Conservation (phyloP, 1,140 invertebrate species). For the Tetraneura akinire region DNA sequence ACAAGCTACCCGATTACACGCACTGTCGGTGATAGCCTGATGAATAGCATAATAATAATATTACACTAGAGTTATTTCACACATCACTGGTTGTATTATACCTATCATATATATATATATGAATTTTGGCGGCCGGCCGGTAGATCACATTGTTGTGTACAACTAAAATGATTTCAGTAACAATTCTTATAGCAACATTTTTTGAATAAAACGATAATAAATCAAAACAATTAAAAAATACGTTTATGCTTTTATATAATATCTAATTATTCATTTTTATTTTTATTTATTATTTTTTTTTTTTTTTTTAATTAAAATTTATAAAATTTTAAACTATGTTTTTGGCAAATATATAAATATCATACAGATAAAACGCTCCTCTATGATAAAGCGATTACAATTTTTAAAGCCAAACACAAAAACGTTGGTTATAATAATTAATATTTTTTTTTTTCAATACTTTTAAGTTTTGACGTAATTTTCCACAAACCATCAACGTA, state of each 20-base stretch:
- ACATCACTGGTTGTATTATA: not conserved
- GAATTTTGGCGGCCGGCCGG: not conserved
- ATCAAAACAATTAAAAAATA: not conserved
- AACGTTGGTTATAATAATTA: conserved; percentile 1
- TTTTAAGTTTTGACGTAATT: conserved; percentile 35
- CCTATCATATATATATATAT: too few relatives aligned
- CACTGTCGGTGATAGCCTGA: conserved; percentile 11
- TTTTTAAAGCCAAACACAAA: not conserved
- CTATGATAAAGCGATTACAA: too few relatives aligned
- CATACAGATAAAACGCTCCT: too few relatives aligned
- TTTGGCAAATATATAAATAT: too few relatives aligned
- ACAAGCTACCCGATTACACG: conserved; percentile 37
- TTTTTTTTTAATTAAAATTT: too few relatives aligned
- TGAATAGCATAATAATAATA: conserved; percentile 31
- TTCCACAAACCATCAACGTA: not conserved
- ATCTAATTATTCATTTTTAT: too few relatives aligned
- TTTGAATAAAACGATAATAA: not conserved
- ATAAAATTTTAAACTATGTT: too few relatives aligned
- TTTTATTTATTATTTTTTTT: too few relatives aligned
- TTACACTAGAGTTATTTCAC: conserved; percentile 33
- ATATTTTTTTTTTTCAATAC: not conserved
- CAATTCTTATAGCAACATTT: not conserved
- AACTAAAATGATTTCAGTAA: not conserved
- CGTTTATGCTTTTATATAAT: too few relatives aligned
- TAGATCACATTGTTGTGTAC: not conserved